Base-by-base conservation (phyloP, 2,888 invertebrate genomes). In the Odiellus spinosus region DNA sequence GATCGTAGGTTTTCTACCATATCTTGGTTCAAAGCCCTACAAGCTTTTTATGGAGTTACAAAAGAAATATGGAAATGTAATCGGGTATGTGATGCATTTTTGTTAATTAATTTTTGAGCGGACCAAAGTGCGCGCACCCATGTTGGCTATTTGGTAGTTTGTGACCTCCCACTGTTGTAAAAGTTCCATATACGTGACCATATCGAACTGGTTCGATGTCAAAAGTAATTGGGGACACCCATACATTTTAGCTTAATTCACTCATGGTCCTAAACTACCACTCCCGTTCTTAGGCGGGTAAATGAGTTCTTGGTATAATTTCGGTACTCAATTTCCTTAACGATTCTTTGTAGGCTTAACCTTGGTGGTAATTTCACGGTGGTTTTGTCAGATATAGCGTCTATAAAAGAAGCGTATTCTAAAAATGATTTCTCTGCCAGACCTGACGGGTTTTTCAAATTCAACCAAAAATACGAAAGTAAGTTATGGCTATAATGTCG, bases 351-450 rank as follows among this genome's bases (percentile, higher is more conserved):
- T 32, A 50, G 50, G n/a, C n/a, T 51, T 8, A 34, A 46, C 3
- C 10, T 51, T 26, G 51, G 51, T 18, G 15, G 20, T 3, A 45
- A 46, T n/a, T 48, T 46, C 18, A 51, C 48, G 2, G 43, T 52
- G 2, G 33, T 52, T 5, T 18, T 50, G 17, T 48, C 48, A 17
- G 52, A 50, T 17, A 48, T 35, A 35, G 35, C 12, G 1, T 26
- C 40, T 2, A 33, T 36, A n/a, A 50, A 50, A 45, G 52, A 52
- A 21, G 39, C 43, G 8, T 14, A 50, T 6, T 38, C 44, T 26
- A 26, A 48, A 38, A 19, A 45, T 8, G 48, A 20, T 11, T 45
- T 48, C 10, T 15, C 48, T 12, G 47, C 48, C 17, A 34, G 48
- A 44, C 40, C 51, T 2, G 26, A 42, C 1, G 26, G 46, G 12